phyloP scores from a whole-genome alignment of 2,113 vertebrate genomes.

The Ardeotis arabs region DNA sequence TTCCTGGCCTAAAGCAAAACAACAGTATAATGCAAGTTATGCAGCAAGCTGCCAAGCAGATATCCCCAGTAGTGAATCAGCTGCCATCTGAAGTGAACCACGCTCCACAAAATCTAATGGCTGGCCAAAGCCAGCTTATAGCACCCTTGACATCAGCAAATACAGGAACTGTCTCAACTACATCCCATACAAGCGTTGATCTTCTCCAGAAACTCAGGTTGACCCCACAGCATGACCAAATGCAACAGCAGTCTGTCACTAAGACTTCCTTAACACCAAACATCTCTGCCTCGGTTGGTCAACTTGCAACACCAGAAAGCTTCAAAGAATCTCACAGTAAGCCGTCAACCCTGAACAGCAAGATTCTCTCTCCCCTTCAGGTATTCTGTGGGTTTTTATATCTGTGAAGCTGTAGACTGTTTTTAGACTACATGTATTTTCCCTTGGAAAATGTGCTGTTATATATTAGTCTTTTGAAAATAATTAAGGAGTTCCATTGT shows the following conservation, averaged over 20 bases:
- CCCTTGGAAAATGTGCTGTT: not conserved
- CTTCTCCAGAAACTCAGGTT: slow-evolving; percentile 88
- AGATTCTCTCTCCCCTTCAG: slow-evolving; percentile 79
- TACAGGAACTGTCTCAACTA: slow-evolving; percentile 62
- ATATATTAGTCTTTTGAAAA: not conserved
- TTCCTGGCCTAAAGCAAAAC: slow-evolving; percentile 70
- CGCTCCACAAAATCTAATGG: slow-evolving; percentile 34
- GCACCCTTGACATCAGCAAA: slow-evolving; percentile 62
- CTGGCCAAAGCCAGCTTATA: slow-evolving; percentile 66
- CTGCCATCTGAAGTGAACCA: slow-evolving; percentile 72
- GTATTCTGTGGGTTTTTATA: slow-evolving; percentile 62
- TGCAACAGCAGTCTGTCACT: slow-evolving; percentile 74
- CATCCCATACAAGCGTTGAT: slow-evolving; percentile 76
- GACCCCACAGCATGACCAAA: slow-evolving; percentile 78
- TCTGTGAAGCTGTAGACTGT: not conserved
- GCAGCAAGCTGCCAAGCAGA: slow-evolving; percentile 77
- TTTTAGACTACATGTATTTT: not conserved
- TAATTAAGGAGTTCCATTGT: not conserved
- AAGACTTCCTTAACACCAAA: slow-evolving; percentile 83
- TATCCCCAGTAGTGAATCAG: slow-evolving; percentile 82
- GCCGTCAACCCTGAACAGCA: slow-evolving; percentile 69
- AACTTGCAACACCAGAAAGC: slow-evolving; percentile 91
- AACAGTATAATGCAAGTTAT: slow-evolving; percentile 72
- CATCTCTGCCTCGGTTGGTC: slow-evolving; percentile 77
- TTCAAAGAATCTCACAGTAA: slow-evolving; percentile 88